Base-by-base conservation (phyloP, 2,888 invertebrate genomes). In the Trissoscelio sp. region DNA sequence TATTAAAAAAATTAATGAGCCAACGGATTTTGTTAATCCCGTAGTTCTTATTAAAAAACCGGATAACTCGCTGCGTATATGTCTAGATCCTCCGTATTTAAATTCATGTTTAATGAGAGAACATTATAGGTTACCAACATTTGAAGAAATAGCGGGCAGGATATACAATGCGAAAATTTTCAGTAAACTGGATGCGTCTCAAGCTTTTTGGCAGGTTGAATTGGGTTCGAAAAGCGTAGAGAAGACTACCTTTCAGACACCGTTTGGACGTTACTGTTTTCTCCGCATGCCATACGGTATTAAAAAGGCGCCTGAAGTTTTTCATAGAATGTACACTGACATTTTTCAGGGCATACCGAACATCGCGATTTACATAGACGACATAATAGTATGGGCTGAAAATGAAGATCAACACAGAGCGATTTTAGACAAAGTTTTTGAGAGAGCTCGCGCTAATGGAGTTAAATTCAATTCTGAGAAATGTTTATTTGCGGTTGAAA, bases 161-260 rank as follows among this genome's bases (percentile, higher is more conserved):
- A 39, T 70, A 3, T 9, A 5, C 0, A 51, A 48, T 7, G 72
- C 39, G 31, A 60, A 60, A 28, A 46, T 57, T 3, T 70, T 78
- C 39, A 24, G 11, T 11, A 46, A 11, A 37, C 22, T 62, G 14
- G 69, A 69, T 20, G 62, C 69, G 2, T 24, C 24, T 2, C 5
- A 72, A 24, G 70, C 85, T n/a, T 88, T 88, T 79, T 86, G 73
- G 70, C 83, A 85, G 58, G 70, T 88, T 1, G 57, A 75, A 57
- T 58, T 89, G 0, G 81, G 77, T 6, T 84, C 85, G 16, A 64
- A 81, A 55, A 86, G 85, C 28, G 81, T 86, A 3, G 74, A 85
- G 16, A 55, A 85, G 7, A 85, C 86, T 3, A 87, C 86, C 0
- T 88, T 89, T 37, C 83, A 83, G 39, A 88, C 87, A 0, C 86